A percentile compares a stretch with the other conserved stretches of the same genome.
Evolutionary conservation across 2,797 vertebrate species (phyloP).

Genomic region (Melanotaenia nigrans): DNA sequence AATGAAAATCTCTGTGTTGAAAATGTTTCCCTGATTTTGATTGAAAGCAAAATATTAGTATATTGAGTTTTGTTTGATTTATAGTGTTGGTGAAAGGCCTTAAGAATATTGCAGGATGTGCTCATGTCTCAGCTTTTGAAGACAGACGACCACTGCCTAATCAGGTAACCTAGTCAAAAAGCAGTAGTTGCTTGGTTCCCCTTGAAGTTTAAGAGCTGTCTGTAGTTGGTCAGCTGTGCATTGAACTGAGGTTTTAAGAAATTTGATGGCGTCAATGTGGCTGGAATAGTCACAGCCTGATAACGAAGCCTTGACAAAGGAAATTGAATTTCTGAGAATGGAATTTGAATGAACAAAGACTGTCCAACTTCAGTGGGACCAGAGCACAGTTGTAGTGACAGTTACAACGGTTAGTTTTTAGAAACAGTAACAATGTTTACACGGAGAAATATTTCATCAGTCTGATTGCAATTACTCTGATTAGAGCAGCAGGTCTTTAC

Average conservation of each 20-base stretch:
- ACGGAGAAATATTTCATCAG: not conserved
- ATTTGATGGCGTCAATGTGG: not conserved
- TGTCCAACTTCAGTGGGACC: not conserved
- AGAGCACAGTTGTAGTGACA: not conserved
- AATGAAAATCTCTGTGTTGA: not conserved
- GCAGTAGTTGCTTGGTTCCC: not conserved
- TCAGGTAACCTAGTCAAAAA: conserved; percentile 1
- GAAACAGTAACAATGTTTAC: not conserved
- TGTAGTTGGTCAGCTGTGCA: not conserved
- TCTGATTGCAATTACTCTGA: too few relatives aligned
- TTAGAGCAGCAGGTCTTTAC: too few relatives aligned
- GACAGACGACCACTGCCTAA: conserved; percentile 6
- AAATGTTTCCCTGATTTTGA: not conserved
- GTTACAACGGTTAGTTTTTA: too few relatives aligned
- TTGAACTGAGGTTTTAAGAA: not conserved
- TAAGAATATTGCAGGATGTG: not conserved
- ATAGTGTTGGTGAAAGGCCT: not conserved
- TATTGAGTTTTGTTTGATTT: not conserved
- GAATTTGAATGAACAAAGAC: too few relatives aligned
- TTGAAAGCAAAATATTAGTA: not conserved
- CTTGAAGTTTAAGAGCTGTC: not conserved
- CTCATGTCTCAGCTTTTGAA: not conserved
- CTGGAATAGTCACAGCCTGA: not conserved
- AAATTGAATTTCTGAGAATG: not conserved
- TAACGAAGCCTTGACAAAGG: not conserved